Base-by-base conservation (phyloP, 2,797 vertebrate genomes). In the Australoheros facetus region DNA sequence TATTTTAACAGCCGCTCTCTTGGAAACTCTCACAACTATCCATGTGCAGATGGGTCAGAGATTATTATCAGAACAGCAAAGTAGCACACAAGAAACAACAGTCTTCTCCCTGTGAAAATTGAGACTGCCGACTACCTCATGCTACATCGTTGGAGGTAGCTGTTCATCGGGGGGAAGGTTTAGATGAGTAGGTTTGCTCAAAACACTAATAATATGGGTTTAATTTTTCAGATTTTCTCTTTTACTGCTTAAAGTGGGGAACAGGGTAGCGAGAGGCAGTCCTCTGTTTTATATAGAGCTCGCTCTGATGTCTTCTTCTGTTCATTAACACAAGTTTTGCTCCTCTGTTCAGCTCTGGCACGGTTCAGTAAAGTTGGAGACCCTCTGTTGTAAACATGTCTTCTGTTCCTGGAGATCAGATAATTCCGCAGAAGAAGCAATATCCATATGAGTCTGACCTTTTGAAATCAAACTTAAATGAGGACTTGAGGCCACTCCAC, bases 101-200 rank as follows among this genome's bases (percentile, higher is more conserved):
- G 28, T 73, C 56, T 66, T 60, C 51, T 73, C 73, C 71, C 56
- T 19, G 42, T 55, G 54, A 75, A 56, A 56, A 71, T 12, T 45
- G 28, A 77, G 74, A 81, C 85, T 78, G 73, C 81, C 56, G 76
- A 39, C 77, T 83, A 84, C 80, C 87, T 91, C 82, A 56, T 48
- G 76, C 77, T 78, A 77, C 85, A 83, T 57, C 78, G 0, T 57
- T 78, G 69, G 82, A 86, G 80, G 85, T 83, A 73, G 86, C 55
- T 6, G 58, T 74, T 83, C 87, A 80, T 89, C 82, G 5, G 69
- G 78, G 85, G 71, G 73, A 45, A 64, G 66, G 37, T 60, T 48
- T 45, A 45, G 69, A 71, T 53, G 58, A 71, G 42, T 74, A 60
- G 51, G 57, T 37, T 45, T 17, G n/a, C 53, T 79, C 19, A 21